Evolutionary conservation across 2,797 vertebrate species (phyloP).

Genomic region (Muraenolepis orangiensis): DNA sequence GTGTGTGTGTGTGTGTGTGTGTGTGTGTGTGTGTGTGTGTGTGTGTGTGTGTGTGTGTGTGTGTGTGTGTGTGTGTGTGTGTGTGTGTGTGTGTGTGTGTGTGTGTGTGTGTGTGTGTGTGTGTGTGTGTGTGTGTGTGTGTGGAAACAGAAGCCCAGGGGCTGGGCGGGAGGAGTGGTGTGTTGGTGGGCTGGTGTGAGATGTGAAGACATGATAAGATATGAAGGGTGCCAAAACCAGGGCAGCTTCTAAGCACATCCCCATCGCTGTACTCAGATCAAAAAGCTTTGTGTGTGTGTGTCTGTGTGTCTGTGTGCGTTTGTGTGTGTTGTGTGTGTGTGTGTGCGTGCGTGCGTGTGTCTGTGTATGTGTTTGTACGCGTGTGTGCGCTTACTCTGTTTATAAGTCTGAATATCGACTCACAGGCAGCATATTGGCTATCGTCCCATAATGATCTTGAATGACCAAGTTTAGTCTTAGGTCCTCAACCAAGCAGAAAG

Average conservation of each 20-base stretch:
- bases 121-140: slow-evolving; percentile 1
- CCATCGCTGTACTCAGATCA: slow-evolving; percentile 28
- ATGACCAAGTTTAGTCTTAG: neutral
- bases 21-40: no score
- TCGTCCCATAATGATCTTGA: neutral
- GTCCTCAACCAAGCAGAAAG: neutral
- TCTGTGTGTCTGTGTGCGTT: no score
- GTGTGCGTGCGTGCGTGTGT: no score
- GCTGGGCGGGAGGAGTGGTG: neutral
- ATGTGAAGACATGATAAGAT: slow-evolving; percentile 30
- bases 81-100: no score
- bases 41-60: no score
- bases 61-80: no score
- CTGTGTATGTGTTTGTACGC: no score
- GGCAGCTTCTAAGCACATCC: slow-evolving; percentile 33
- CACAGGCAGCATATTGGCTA: neutral
- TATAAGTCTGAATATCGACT: neutral
- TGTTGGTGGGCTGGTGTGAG: slow-evolving; percentile 33
- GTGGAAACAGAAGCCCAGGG: slow-evolving; percentile 23
- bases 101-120: slow-evolving; percentile 1
- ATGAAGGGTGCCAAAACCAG: slow-evolving; percentile 34
- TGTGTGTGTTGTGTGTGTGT: no score
- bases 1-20: no score
- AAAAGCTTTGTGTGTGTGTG: neutral
- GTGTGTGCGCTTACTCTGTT: neutral